Percentiles rank a stretch among this genome's conserved stretches.
Conservation (phyloP, 2,113 vertebrate species). For the Daphoenositta chrysoptera region DNA sequence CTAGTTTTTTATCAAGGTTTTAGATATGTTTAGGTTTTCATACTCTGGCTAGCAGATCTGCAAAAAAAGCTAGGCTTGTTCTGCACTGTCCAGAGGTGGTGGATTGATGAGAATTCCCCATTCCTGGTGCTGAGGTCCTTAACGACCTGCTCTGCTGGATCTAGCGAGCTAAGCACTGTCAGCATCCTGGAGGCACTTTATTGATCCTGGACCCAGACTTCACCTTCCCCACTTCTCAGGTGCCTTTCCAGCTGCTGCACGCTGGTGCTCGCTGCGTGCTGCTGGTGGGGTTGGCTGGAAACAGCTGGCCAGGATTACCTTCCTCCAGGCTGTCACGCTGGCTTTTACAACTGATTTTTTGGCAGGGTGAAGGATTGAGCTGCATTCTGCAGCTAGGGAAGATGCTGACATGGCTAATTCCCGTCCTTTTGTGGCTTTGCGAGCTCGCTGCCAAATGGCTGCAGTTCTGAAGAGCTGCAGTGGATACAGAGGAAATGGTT, state of each 20-base stretch:
- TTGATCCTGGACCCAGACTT: background rate
- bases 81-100: background rate
- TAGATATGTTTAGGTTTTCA: background rate
- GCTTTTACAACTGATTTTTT: constrained; percentile 62
- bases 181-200: background rate
- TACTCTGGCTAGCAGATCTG: background rate
- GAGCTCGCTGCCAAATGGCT: constrained; percentile 44
- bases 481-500: constrained; percentile 57
- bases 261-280: background rate
- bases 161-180: background rate
- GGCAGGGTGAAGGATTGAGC: constrained; percentile 51
- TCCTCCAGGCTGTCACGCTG: constrained; percentile 42
- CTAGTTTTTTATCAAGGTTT: background rate
- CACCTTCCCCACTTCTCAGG: background rate
- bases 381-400: constrained; percentile 33
- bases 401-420: constrained; percentile 72
- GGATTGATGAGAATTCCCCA: background rate
- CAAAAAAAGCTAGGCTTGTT: background rate
- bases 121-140: background rate
- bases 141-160: background rate
- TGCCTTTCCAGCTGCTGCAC: background rate
- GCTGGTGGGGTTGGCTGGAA: background rate
- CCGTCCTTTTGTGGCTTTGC: constrained; percentile 55
- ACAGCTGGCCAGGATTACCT: constrained; percentile 58
- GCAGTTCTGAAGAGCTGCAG: constrained; percentile 48